A percentile compares a stretch with the other conserved stretches of the same genome.
Conservation (phyloP, 2,888 invertebrate genomes). For the Drosophila engyochracea region DNA sequence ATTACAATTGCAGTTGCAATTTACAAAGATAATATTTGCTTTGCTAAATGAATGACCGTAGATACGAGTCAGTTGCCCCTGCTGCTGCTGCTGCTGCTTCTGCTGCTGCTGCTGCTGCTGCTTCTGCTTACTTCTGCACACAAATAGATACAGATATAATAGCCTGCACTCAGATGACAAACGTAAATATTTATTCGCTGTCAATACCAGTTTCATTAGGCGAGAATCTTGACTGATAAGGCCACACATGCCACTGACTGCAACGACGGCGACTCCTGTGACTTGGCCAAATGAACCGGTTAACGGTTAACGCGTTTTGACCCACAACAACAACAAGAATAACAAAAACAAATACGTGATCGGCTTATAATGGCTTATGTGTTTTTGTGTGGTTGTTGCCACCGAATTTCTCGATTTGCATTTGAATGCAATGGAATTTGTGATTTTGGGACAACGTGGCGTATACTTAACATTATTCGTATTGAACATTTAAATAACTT, state of each 20-base stretch:
- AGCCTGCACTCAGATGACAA: slow-evolving; percentile 29
- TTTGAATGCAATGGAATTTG: background rate
- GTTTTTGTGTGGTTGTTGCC: background rate
- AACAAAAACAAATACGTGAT: background rate
- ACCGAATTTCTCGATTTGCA: background rate
- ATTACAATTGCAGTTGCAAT: slow-evolving; percentile 35
- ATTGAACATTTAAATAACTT: background rate
- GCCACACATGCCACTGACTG: slow-evolving; percentile 11
- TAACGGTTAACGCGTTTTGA: slow-evolving; percentile 19
- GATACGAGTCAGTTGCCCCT: background rate
- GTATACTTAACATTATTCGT: slow-evolving; percentile 31
- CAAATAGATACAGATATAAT: slow-evolving; percentile 29
- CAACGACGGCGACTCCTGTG: background rate
- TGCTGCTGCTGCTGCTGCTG: background rate
- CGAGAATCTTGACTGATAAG: slow-evolving; percentile 45
- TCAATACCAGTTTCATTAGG: slow-evolving; percentile 49
- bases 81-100: rapidly evolving
- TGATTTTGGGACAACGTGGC: slow-evolving; percentile 6
- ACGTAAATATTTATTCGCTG: slow-evolving; percentile 49
- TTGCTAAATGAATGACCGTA: slow-evolving; percentile 8
- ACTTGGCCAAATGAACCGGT: slow-evolving; percentile 12
- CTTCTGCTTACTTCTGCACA: background rate
- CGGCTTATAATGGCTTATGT: background rate
- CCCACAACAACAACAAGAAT: background rate
- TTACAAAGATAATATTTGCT: slow-evolving; percentile 22